Conservation (phyloP, 2,797 vertebrate species). For the Atherinosoma microstoma region DNA sequence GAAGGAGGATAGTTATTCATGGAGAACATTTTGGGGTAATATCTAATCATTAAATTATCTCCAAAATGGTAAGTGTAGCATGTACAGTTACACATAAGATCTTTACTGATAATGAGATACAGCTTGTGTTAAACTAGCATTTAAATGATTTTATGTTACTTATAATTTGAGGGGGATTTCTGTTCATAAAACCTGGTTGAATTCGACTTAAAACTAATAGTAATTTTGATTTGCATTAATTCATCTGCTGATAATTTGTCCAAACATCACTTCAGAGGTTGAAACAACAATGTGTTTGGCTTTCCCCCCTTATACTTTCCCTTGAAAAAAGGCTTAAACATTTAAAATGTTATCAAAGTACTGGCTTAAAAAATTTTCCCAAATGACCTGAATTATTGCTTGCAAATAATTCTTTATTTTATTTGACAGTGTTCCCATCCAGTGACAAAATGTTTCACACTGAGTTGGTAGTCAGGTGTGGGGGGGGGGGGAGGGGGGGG, state of each 20-base stretch:
- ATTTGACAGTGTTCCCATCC: conserved; percentile 3
- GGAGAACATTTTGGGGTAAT: neutral
- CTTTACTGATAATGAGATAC: neutral
- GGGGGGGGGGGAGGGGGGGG: too few relatives aligned
- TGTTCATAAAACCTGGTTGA: neutral
- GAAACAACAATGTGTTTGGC: neutral
- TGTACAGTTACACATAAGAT: neutral
- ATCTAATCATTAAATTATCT: neutral
- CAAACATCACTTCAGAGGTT: neutral
- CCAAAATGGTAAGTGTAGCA: neutral
- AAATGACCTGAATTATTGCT: neutral
- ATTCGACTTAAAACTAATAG: neutral
- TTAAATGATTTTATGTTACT: neutral
- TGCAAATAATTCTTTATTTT: neutral
- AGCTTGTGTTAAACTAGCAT: neutral
- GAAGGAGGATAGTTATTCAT: conserved; percentile 4
- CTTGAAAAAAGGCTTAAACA: neutral
- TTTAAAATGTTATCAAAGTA: neutral
- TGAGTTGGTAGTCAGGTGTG: conserved; percentile 36
- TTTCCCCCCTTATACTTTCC: neutral
- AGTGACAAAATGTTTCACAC: conserved; percentile 31
- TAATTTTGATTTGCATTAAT: neutral
- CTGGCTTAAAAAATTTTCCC: neutral
- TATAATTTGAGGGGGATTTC: neutral
- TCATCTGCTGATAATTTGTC: neutral